Evolutionary conservation across 2,888 invertebrate species (phyloP).

Genomic region (Protodeltote pygarga): DNA sequence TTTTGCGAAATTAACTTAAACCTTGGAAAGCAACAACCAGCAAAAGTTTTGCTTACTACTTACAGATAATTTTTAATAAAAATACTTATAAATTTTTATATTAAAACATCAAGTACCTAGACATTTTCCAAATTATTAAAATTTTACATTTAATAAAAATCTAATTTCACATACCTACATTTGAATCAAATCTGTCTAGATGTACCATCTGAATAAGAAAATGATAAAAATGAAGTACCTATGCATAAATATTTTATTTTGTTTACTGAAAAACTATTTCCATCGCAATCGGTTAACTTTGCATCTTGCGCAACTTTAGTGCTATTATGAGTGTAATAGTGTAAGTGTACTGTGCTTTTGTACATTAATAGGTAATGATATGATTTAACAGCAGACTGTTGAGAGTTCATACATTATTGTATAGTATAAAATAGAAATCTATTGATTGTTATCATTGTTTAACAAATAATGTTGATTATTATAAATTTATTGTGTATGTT

Average conservation of each 20-base stretch:
- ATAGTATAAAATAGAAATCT: conserved; percentile 77
- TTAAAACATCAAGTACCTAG: conserved; percentile 22
- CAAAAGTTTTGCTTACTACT: conserved; percentile 15
- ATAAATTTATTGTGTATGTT: conserved; percentile 84
- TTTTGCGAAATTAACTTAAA: conserved; percentile 23
- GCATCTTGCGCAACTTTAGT: conserved; percentile 33
- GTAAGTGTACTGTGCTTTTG: conserved; percentile 64
- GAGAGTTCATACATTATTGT: conserved; percentile 76
- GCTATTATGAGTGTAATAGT: conserved; percentile 48
- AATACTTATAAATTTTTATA: conserved; percentile 18
- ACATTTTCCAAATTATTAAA: conserved; percentile 15
- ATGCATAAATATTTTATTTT: conserved; percentile 13
- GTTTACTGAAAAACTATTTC: background rate
- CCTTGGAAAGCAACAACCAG: conserved; percentile 10
- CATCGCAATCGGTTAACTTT: conserved; percentile 21
- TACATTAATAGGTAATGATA: conserved; percentile 58
- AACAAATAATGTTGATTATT: conserved; percentile 83
- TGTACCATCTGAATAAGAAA: conserved; percentile 12
- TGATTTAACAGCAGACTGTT: conserved; percentile 74
- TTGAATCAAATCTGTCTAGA: conserved; percentile 20
- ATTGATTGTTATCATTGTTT: conserved; percentile 85
- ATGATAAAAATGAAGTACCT: background rate
- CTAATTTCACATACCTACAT: conserved; percentile 13
- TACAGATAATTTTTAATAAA: conserved; percentile 5
- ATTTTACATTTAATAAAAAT: conserved; percentile 7